Evolutionary conservation across 2,113 vertebrate species (phyloP), one percentile per base, ranked within the genome.

Genomic region (Grallaria varia): DNA sequence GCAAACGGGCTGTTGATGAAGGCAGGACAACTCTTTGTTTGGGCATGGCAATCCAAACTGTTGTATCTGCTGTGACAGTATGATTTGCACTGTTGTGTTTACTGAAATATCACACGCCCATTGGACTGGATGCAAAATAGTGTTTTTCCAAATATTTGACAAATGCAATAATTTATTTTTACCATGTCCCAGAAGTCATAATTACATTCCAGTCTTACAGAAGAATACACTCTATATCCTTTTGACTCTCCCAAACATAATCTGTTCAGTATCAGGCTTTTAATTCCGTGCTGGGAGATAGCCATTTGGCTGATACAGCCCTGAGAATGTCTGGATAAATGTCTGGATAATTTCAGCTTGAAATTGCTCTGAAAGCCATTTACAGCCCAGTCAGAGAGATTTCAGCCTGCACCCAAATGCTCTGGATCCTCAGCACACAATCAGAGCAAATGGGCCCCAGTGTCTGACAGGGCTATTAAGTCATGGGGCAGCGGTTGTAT

Each of bases 211-310:
- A 68, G 47, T 50, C 77, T 72, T 91, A 76, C 30, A 83, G 71
- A 86, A 75, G 53, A 93, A 84, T 69, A 94, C 0, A 0, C 13
- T 94, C 31, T 62, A 9, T 53, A 67, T 72, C 62, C 47, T 87
- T 73, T 40, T 91, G 90, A 93, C 66, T 95, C 66, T 82, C 81
- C 35, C 81, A 80, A 75, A 37, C 14, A 49, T 69, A 95, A 95
- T 94, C 94, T 97, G 95, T 83, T 94, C 91, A 95, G 84, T 74
- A 81, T 97, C 95, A 94, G 84, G 86, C 68, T 95, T 95, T 96
- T 81, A 92, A 42, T 86, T 96, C 92, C 82, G 35, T 5, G 1
- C 0, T 73, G 90, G 89, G 93, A 94, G 62, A 71, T 96, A 86
- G 92, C 78, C 71, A 94, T 79, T 97, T 97, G 95, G 93, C 95